Evolutionary conservation across 2,113 vertebrate genomes (phyloP), one percentile per base, ranked within the genome.

Genomic region (Oriolus oriolus): DNA sequence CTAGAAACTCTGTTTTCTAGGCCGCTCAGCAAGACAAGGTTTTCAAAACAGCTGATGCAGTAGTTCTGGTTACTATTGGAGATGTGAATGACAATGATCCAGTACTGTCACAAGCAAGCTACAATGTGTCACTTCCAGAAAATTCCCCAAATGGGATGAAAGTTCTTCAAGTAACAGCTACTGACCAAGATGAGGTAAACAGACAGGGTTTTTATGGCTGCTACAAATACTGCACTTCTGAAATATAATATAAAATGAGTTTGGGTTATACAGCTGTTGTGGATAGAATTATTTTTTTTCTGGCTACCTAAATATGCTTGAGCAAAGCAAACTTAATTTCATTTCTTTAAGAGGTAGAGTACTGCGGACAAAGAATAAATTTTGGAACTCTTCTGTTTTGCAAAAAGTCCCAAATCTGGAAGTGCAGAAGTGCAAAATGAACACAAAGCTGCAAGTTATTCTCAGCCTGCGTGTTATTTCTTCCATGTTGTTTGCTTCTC

Each of bases 81-180:
- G 98, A 98, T 35, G 63, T 74, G 59, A 97, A 98, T 28, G 98
- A 98, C 92, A 97, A 98, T 9, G 1, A 1, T 56, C 98, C 98
- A 10, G 77, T 73, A 50, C 96, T 98, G 35, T 96, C 98, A 75
- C 66, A 94, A 68, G 3, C 14, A 26, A 64, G 50, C 28, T 98
- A 98, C 65, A n/a, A 39, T 11, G 35, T 87, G 17, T 76, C 78
- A 13, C 41, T 98, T 47, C 87, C 17, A 52, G 98, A 98, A 97
- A 98, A 98, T 73, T 96, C 95, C 16, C 98, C 97, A 12, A 30
- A 84, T 28, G 95, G 88, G 28, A 61, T 90, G 18, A 71, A 97
- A 83, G 64, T 98, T 61, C 95, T 98, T 73, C 97, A 70, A 95
- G 59, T 95, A 57, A 65, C 44, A 77, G 95, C 98, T 81, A 95